phyloP scores from a whole-genome alignment of 2,113 vertebrate genomes.

The Lates calcarifer region DNA sequence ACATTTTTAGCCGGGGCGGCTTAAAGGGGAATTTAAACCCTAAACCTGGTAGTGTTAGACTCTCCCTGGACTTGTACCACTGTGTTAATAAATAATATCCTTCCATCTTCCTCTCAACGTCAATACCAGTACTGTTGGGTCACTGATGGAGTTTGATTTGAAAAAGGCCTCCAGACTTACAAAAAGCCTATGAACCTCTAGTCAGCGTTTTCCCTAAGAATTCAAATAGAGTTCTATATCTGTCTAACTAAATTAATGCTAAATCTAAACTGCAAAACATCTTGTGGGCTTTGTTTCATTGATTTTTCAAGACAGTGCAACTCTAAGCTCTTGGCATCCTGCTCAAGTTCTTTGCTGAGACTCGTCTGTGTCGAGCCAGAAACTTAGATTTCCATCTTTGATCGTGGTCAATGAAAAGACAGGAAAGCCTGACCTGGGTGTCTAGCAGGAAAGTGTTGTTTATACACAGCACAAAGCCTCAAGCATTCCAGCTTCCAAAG shows the following conservation, averaged over 20 bases:
- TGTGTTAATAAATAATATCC: background rate
- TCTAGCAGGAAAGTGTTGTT: slow-evolving; percentile 70
- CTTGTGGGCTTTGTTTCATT: background rate
- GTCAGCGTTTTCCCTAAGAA: background rate
- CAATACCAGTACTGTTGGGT: background rate
- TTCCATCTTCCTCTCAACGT: background rate
- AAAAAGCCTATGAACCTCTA: background rate
- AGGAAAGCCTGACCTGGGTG: slow-evolving; percentile 47
- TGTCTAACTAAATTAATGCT: background rate
- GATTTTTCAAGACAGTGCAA: background rate
- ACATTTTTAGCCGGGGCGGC: background rate
- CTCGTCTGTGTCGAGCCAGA: slow-evolving; percentile 1
- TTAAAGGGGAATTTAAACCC: background rate
- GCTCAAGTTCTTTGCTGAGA: slow-evolving; percentile 8
- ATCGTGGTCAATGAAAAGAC: slow-evolving; percentile 40
- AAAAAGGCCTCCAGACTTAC: background rate
- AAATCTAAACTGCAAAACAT: background rate
- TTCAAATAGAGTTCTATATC: background rate
- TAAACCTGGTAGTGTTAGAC: background rate
- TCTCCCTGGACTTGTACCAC: background rate
- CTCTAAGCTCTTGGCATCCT: background rate
- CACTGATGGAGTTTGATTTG: background rate
- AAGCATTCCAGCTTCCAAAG: slow-evolving; percentile 68
- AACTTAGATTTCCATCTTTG: slow-evolving; percentile 15
- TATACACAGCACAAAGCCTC: slow-evolving; percentile 69